phyloP scores from a whole-genome alignment of 2,888 invertebrate species.

The Holacanthella duospinosa region DNA sequence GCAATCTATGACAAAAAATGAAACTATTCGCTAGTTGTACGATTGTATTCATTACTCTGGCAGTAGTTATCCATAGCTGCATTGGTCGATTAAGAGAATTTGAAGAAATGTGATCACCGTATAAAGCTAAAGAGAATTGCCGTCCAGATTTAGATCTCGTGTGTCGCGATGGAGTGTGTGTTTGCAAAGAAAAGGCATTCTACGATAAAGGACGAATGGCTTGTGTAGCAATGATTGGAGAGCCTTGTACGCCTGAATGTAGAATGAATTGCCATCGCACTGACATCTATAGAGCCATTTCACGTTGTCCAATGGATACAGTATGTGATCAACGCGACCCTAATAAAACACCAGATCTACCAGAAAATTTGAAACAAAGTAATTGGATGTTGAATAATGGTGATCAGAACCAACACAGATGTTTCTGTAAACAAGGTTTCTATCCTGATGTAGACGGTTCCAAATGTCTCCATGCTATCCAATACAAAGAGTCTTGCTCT shows the following conservation, averaged over 20 bases:
- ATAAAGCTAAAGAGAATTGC: not conserved
- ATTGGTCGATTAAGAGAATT: not conserved
- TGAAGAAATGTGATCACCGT: not conserved
- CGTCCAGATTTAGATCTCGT: not conserved
- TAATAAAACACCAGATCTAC: not conserved
- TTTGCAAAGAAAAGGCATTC: not conserved
- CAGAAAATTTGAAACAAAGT: not conserved
- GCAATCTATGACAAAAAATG: no score
- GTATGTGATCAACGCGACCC: not conserved
- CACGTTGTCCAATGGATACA: not conserved
- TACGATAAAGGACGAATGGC: constrained; percentile 1
- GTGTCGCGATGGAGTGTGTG: not conserved
- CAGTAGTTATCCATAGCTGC: not conserved
- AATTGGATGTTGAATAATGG: not conserved
- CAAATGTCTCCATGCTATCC: not conserved
- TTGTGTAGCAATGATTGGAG: not conserved
- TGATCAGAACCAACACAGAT: not conserved
- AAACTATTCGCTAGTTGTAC: no score
- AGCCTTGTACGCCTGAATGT: not conserved
- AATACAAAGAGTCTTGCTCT: not conserved
- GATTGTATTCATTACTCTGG: not conserved
- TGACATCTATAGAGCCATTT: not conserved
- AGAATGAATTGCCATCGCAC: not conserved
- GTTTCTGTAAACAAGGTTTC: not conserved
- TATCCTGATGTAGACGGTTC: not conserved